Percentiles rank a stretch among this genome's conserved stretches.
Conservation (phyloP, 2,113 vertebrate species). For the Cettia cetti region DNA sequence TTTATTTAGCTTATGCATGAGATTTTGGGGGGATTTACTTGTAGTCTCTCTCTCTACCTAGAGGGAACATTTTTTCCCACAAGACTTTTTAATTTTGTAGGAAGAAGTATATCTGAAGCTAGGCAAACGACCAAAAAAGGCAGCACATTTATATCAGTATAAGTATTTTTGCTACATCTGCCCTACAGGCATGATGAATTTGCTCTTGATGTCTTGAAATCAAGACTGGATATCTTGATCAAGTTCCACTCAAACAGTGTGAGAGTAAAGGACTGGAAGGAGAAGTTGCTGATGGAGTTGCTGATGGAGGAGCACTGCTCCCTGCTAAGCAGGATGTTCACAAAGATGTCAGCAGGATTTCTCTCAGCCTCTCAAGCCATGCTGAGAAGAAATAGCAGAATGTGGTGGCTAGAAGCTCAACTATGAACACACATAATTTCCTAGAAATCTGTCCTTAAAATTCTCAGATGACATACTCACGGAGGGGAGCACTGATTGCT, state of each 20-base stretch:
- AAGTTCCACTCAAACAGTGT: not conserved
- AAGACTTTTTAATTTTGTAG: not conserved
- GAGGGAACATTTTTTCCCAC: not conserved
- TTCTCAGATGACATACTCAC: not conserved
- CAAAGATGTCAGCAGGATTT: not conserved
- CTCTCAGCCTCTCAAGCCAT: not conserved
- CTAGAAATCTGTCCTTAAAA: not conserved
- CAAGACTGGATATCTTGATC: not conserved
- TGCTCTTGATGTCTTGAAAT: constrained; percentile 6
- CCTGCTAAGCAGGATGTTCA: not conserved
- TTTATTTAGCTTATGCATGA: constrained; percentile 41
- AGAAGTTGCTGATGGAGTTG: not conserved
- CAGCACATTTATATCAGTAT: not conserved
- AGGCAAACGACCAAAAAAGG: not conserved
- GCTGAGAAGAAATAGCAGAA: not conserved
- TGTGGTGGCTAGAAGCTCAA: not conserved
- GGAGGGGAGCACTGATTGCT: not conserved
- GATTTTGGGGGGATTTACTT: constrained; percentile 19
- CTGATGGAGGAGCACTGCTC: not conserved
- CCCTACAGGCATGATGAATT: not conserved
- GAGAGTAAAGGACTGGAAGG: not conserved
- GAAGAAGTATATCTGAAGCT: not conserved
- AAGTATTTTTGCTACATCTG: constrained; percentile 19
- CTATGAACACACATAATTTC: not conserved
- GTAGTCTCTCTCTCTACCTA: not conserved